A percentile compares a stretch with the other conserved stretches of the same genome.
These are phyloP conservation scores for Brassicogethes aeneus DNA, from an alignment of 2,888 invertebrate genomes.

Conservation along the genomic window DNA sequence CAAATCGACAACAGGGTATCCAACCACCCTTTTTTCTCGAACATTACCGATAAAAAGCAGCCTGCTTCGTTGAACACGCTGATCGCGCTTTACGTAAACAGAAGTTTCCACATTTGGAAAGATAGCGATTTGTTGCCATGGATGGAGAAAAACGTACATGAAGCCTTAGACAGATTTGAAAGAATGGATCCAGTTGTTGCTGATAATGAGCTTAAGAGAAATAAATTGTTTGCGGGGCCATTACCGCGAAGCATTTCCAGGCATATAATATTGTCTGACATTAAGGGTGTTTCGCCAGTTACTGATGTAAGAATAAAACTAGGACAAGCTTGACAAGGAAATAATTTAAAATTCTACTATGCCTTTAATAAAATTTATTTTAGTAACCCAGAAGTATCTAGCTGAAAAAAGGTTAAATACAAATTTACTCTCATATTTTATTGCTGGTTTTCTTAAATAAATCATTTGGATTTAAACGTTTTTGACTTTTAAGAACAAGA, in stretches of 20 bases:
- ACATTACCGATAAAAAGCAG: slow-evolving; percentile 41
- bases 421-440: too few species aligned
- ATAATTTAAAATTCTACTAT: background rate
- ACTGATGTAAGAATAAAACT: slow-evolving; percentile 49
- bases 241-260: slow-evolving; percentile 57
- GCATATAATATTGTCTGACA: slow-evolving; percentile 62
- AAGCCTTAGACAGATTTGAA: slow-evolving; percentile 55
- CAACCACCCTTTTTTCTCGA: slow-evolving; percentile 45
- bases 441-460: too few species aligned
- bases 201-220: slow-evolving; percentile 53
- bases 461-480: too few species aligned
- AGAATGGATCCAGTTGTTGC: slow-evolving; percentile 49
- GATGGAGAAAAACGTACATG: slow-evolving; percentile 64
- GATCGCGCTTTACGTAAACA: slow-evolving; percentile 61
- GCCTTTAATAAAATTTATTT: too few species aligned
- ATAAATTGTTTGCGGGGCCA: slow-evolving; percentile 50
- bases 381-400: too few species aligned
- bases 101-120: slow-evolving; percentile 72
- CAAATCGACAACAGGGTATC: slow-evolving; percentile 57
- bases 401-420: too few species aligned
- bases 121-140: slow-evolving; percentile 63
- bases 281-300: slow-evolving; percentile 55
- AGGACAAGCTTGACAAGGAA: too few species aligned
- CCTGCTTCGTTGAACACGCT: slow-evolving; percentile 59
- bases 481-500: too few species aligned